Base-by-base conservation (phyloP, 2,888 invertebrate genomes). In the Netelia melanura region DNA sequence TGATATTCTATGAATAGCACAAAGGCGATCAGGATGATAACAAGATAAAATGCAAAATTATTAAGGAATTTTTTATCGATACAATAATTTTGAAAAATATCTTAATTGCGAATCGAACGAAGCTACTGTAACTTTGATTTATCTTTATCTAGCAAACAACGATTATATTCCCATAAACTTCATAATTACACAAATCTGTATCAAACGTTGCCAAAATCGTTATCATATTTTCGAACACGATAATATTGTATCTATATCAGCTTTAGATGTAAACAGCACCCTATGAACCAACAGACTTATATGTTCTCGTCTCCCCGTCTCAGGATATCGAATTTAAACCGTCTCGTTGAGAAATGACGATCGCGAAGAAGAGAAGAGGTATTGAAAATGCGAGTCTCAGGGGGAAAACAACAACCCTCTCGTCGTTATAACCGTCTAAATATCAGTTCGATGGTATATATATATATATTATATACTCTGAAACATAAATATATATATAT, bases 281-380 rank as follows among this genome's bases (percentile, higher is more conserved):
- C 30, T 30, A 30, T 30, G 5, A 5, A 1, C 30, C 30, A 30
- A 3, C 43, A 2, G 30, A 3, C 2, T 3, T 65, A 17, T 17
- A 21, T 3, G 65, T 17, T 10, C 25, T 52, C 2, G 30, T 64
- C 11, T n/a, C n/a, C 17, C 6, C 8, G 21, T 70, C 44, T 71
- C 9, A 38, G 68, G 61, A 64, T 71, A 82, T 82, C 82, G 82
- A 71, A 25, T 70, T 64, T 1, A 58, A 48, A n/a, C 52, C 52
- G 2, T 17, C 44, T 62, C 43, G 17, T 25, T 17, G 43, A 64
- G 62, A 56, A 54, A 44, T 44, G 11, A 65, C 48, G 25, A 21
- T 23, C 52, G 30, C 23, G 62, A 38, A 25, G 30, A 11, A 8
- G 14, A 56, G 17, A 10, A 48, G 43, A 54, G 21, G 38, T 43